Base-by-base conservation (phyloP, 1,140 invertebrate species). In the Atta texana region DNA sequence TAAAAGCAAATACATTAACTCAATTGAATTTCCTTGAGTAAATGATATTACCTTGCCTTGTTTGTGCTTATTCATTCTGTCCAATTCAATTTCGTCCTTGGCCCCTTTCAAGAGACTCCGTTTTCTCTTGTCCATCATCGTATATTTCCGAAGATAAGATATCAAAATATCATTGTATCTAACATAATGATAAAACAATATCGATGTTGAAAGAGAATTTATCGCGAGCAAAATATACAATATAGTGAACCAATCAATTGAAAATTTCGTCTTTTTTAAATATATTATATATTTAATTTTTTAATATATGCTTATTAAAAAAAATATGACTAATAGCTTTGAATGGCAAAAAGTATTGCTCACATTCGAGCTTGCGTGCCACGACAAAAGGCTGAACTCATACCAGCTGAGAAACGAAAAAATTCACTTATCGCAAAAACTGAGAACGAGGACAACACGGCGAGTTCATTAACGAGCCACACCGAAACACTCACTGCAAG, bases 21-120 rank as follows among this genome's bases (percentile, higher is more conserved):
- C 39, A 53, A 82, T 61, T 51, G 24, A 55, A 39, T 14, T 75
- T 28, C 12, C 8, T 34, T 14, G 39, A 74, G 39, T 18, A 28
- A 24, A 74, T 3, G 34, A 53, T 34, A 68, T 91, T 93, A 94
- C 93, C 93, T 95, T 95, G 91, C 91, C 91, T 78, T 90, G 93
- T 87, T 94, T 94, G 63, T 92, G 93, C 87, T 89, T 92, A 44
- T 93, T 91, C 77, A 91, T 90, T 63, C 93, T 92, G 77, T 93
- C 93, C 82, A 95, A 84, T 87, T 92, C 91, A 53, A 95, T 87
- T 77, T 94, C 94, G 90, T 94, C 94, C 91, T 94, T 94, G 78
- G 94, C 94, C 61, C 92, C 88, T 66, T 92, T 92, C 75, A 95
- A 85, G 55, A 93, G 91, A 87, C 87, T 93, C 0, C 89, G 85